A percentile compares a stretch with the other conserved stretches of the same genome.
These are phyloP conservation scores for Papilio aristodemus DNA, from an alignment of 1,140 invertebrate genomes.

Conservation along the genomic window DNA sequence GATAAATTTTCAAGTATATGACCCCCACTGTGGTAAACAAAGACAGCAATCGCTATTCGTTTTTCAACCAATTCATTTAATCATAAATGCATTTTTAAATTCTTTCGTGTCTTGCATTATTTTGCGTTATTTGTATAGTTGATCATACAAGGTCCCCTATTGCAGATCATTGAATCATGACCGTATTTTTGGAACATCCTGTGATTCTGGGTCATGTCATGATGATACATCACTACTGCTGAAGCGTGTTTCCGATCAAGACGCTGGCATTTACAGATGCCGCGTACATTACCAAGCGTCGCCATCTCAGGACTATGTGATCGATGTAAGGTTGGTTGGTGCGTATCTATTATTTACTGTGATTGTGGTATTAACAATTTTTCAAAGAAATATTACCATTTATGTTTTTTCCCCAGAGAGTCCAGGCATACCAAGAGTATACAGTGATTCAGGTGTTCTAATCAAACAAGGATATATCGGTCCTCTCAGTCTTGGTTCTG, in stretches of 20 bases:
- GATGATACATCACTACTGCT: conserved; percentile 65
- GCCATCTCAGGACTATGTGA: conserved; percentile 65
- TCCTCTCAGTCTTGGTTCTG: conserved; percentile 55
- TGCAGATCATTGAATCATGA: conserved; percentile 49
- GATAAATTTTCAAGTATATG: too few species aligned
- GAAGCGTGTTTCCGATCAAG: conserved; percentile 53
- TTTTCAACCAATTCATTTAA: too few species aligned
- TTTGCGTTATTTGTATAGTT: too few species aligned
- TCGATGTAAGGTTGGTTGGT: conserved; percentile 66
- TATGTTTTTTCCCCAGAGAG: conserved; percentile 49
- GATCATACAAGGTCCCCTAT: background rate
- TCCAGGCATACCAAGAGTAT: conserved; percentile 59
- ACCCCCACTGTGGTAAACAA: too few species aligned
- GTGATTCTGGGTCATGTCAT: conserved; percentile 51
- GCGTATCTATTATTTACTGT: conserved; percentile 38
- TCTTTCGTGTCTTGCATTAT: background rate
- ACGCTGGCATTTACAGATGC: conserved; percentile 63
- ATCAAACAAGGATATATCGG: conserved; percentile 58
- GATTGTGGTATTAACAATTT: background rate
- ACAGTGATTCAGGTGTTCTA: conserved; percentile 49
- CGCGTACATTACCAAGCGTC: conserved; percentile 68
- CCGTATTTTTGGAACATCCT: conserved; percentile 51
- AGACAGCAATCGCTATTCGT: too few species aligned
- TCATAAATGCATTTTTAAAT: background rate
- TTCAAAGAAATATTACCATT: background rate